phyloP scores from a whole-genome alignment of 2,113 vertebrate species.

The Capreolus pygargus region DNA sequence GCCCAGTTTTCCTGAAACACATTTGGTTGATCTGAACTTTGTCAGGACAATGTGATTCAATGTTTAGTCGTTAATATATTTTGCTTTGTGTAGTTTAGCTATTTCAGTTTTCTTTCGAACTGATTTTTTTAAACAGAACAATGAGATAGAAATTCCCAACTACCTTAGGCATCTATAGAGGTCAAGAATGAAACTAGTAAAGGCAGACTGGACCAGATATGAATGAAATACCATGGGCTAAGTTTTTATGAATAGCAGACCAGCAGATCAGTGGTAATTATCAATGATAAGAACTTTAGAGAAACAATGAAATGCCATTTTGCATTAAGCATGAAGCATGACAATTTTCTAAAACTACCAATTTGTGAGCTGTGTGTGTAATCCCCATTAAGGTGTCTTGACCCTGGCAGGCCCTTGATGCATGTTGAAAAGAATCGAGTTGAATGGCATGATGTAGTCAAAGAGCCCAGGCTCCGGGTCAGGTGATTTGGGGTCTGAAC shows the following conservation, averaged over 20 bases:
- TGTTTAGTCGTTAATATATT: background rate
- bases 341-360: background rate
- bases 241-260: background rate
- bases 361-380: background rate
- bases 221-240: background rate
- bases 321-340: background rate
- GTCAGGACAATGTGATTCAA: background rate
- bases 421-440: background rate
- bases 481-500: background rate
- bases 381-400: background rate
- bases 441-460: background rate
- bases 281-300: background rate
- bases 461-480: background rate
- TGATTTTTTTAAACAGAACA: background rate
- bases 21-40: background rate
- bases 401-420: background rate
- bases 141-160: background rate
- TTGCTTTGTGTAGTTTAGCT: background rate
- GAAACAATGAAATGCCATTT: background rate
- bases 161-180: background rate
- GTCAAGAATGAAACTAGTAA: background rate
- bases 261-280: background rate
- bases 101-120: background rate
- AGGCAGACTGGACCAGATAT: background rate
- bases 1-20: background rate